Evolutionary conservation across 2,113 vertebrate species (phyloP), one percentile per base, ranked within the genome.

Genomic region (Noctilio leporinus): DNA sequence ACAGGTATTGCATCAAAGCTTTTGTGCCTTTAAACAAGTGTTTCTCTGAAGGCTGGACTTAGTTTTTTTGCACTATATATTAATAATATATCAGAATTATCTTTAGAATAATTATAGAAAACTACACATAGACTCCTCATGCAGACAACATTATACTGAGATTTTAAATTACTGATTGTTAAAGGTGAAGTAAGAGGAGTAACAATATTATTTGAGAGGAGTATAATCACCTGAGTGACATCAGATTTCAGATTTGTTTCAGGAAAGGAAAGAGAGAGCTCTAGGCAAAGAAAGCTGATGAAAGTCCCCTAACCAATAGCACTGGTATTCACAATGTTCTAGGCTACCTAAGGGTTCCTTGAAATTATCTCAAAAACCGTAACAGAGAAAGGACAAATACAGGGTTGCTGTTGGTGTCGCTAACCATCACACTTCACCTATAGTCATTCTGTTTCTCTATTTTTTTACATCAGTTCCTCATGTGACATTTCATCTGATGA

Each of bases 11-110:
- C 55, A 89, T 53, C 8, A 91, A 65, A 77, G n/a, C 0, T 38
- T 12, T 76, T 89, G n/a, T 76, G 86, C n/a, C 40, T 62, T 96
- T 92, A 53, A 84, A 69, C 38, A 57, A 64, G 6, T 70, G 67
- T 72, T 77, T 30, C 38, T 89, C 43, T 53, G 49, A 26, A 33
- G 43, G 20, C 3, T 65, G 7, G 19, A 82, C 14, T 16, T n/a
- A 11, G 33, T 65, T 10, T 82, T 85, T 89, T 35, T 33, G 26
- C 8, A 24, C 26, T 38, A 35, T 67, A n/a, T 51, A 20, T 51
- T 81, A 16, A 22, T 62, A 88, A 82, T 33, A 80, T 22, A 62
- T 22, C 5, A 38, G 11, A 22, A 10, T 62, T 62, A 47, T 53
- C 47, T 93, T 91, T 53, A 57, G 30, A 64, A 30, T 14, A 35